Evolutionary conservation across 1,140 invertebrate species (phyloP), one percentile per base, ranked within the genome.

Genomic region (Drosophila busckii): DNA sequence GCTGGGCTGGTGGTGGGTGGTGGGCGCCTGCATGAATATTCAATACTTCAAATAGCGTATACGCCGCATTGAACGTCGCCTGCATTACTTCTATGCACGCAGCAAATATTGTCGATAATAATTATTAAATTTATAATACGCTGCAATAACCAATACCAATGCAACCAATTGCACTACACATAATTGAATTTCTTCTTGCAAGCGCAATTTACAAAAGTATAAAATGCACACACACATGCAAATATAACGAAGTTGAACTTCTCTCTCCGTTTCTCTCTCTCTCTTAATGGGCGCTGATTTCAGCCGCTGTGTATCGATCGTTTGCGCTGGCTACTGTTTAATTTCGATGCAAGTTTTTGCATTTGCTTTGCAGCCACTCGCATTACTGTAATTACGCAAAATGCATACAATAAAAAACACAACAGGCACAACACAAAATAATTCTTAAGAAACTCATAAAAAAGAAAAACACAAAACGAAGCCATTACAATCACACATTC

Each of bases 401-500:
- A 59, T 53, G 65, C 55, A 41, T 26, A 32, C 13, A 48, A 34
- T 42, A 54, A 35, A 29, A 50, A 50, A 42, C 31, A 20, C 31
- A 38, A 44, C 34, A 42, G 4, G 20, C 31, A 49, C 13, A 28
- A 32, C 42, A 68, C 69, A 80, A 78, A 80, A 64, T 78, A 80
- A 80, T 78, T 80, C 75, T 62, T 40, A 73, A 78, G 68, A 80
- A 80, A 78, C 68, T 60, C 68, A 73, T 80, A 78, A 78, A 78
- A 78, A 70, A 42, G 65, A 42, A 17, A 29, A n/a, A 5, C 42
- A 52, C 62, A 80, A 80, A 80, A 69, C 68, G 58, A 80, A 73
- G 69, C 52, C 54, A 73, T 80, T 82, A 70, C 75, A 82, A 49
- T 82, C 75, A 82, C 73, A 80, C 65, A 82, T 71, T 71, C 49